Evolutionary conservation across 2,797 vertebrate genomes (phyloP).

Genomic region (Cephalopachus bancanus): DNA sequence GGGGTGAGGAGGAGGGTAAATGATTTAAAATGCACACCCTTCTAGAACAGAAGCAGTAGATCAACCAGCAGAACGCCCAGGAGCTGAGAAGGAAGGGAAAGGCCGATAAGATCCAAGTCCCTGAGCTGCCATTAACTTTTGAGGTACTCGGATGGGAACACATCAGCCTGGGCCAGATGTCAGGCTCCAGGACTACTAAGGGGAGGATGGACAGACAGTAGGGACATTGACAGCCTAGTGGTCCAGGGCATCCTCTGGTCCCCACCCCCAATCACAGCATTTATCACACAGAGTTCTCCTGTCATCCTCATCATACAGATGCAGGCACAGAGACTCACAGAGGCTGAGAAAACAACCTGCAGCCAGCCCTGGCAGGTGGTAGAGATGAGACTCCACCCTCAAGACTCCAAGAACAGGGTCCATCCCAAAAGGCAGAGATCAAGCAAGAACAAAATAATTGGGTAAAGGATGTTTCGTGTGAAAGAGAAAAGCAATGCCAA

Average conservation of each 20-base stretch:
- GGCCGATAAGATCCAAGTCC: fast-evolving
- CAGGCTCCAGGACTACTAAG: fast-evolving
- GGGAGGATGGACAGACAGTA: fast-evolving
- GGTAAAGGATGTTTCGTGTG: neutral
- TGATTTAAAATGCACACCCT: fast-evolving
- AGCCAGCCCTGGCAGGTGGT: neutral
- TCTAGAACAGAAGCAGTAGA: neutral
- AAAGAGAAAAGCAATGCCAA: neutral
- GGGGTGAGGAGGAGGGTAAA: fast-evolving
- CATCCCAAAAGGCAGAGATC: neutral
- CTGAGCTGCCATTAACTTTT: fast-evolving
- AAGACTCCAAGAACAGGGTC: neutral
- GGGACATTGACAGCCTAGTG: fast-evolving
- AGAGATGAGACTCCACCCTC: neutral
- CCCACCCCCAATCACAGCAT: fast-evolving
- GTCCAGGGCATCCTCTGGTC: fast-evolving
- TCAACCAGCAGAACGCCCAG: fast-evolving
- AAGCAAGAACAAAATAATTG: neutral
- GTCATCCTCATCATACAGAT: fast-evolving
- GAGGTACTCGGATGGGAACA: neutral
- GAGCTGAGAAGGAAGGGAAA: neutral
- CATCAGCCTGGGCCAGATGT: fast-evolving
- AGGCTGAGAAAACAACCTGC: fast-evolving
- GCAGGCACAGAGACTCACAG: neutral
- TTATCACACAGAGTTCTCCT: fast-evolving